Conservation (phyloP, 2,797 vertebrate species). For the Lycodopsis pacificus region DNA sequence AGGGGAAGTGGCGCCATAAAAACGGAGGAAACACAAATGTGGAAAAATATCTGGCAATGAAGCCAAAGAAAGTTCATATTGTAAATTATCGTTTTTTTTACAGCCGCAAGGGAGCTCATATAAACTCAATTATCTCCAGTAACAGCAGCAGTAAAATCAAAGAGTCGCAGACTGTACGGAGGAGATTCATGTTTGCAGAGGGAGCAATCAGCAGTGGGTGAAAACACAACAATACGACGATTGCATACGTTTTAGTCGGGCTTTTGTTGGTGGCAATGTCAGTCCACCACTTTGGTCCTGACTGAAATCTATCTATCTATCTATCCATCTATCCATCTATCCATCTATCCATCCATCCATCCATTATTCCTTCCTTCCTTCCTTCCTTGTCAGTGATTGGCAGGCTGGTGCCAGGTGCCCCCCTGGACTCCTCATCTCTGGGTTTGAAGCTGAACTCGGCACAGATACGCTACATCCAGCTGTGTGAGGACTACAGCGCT, state of each 20-base stretch:
- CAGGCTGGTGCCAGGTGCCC: background rate
- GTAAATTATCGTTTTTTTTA: constrained; percentile 46
- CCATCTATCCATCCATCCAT: constrained; percentile 11
- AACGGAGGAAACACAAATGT: constrained; percentile 44
- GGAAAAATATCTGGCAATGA: constrained; percentile 40
- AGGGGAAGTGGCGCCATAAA: constrained; percentile 20
- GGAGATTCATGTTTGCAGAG: background rate
- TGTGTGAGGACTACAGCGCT: constrained; percentile 38
- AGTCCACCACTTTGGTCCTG: background rate
- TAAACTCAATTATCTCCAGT: constrained; percentile 58
- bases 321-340: constrained; percentile 15
- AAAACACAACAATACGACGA: constrained; percentile 41
- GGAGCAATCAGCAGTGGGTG: constrained; percentile 11
- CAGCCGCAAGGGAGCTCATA: constrained; percentile 51
- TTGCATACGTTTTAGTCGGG: background rate
- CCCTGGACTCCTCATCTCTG: constrained; percentile 7
- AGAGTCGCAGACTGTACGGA: constrained; percentile 44
- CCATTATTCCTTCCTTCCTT: background rate
- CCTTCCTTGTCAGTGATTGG: constrained; percentile 9
- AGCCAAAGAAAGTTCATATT: constrained; percentile 41
- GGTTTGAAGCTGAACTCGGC: constrained; percentile 21
- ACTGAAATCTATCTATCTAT: constrained; percentile 8
- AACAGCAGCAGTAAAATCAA: constrained; percentile 51
- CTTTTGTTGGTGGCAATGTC: background rate
- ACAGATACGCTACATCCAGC: constrained; percentile 28